Conservation (phyloP, 37 sponge, comb jelly and placozoan species). For the Beroe ovata region DNA sequence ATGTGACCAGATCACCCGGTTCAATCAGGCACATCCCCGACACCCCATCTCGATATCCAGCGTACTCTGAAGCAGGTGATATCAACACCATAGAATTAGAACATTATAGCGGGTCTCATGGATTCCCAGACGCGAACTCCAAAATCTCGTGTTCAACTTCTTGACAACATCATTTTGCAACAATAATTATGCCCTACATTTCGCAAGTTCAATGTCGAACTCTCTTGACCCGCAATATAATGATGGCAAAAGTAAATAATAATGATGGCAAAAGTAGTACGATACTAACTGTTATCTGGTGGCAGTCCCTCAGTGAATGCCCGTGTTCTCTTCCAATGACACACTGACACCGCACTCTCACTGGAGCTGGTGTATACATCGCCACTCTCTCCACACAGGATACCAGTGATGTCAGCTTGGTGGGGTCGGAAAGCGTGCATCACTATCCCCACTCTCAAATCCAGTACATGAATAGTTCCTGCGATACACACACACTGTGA, state of each 20-base stretch:
- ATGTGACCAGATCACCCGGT: slow-evolving; percentile 23
- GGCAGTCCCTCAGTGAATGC: slow-evolving; percentile 50
- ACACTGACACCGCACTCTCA: slow-evolving; percentile 41
- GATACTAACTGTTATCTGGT: slow-evolving; percentile 51
- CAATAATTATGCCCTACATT: too few species aligned
- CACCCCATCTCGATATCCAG: slow-evolving; percentile 11
- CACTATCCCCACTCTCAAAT: slow-evolving; percentile 22
- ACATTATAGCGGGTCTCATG: too few species aligned
- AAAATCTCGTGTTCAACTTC: too few species aligned
- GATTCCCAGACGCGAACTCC: too few species aligned
- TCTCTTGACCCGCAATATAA: too few species aligned
- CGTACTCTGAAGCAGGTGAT: slow-evolving; percentile 37
- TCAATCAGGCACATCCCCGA: background rate
- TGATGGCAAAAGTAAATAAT: too few species aligned
- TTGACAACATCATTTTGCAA: too few species aligned
- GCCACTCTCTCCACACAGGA: background rate
- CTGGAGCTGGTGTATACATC: slow-evolving; percentile 51
- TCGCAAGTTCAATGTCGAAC: too few species aligned
- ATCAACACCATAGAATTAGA: too few species aligned
- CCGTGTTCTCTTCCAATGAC: slow-evolving; percentile 41
- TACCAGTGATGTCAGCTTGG: slow-evolving; percentile 4
- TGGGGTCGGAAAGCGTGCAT: slow-evolving; percentile 20
- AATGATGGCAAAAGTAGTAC: too few species aligned
- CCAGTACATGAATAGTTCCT: slow-evolving; percentile 27
- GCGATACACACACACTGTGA: background rate